Base-by-base conservation (phyloP, 30 jellyfish, hydroid and myxozoan species). In the Pelagia noctiluca region DNA sequence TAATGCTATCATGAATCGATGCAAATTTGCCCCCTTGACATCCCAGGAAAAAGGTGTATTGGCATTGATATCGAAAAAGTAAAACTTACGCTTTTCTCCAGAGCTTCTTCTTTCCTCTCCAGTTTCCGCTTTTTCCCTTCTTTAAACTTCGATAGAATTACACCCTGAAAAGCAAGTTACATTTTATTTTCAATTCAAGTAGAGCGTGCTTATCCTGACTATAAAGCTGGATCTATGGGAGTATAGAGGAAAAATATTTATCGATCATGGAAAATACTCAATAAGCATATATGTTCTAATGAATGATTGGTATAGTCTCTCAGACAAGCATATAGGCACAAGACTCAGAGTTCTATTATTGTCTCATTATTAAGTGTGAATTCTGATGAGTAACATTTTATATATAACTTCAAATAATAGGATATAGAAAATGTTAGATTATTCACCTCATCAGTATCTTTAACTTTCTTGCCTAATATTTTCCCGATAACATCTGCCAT, bases 401-500 rank as follows among this genome's bases (percentile, higher is more conserved):
- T 22, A 19, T 23, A 52, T 54, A 31, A 36, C 24, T 5, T 36
- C 2, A 72, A n/a, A 72, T 11, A 18, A 21, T 24, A 48, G 11
- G 1, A 72, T 19, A 16, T 47, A 50, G 18, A 2, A 3, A 50
- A 1, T 22, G 2, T 11, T 8, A 75, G 49, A 31, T 65, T 52
- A 2, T 3, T 50, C 19, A 82, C 92, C 80, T 54, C 34, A 28
- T 46, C 82, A 70, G 37, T 38, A 5, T 53, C 80, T 35, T 87
- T 42, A 0, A 82, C 73, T 22, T 42, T 52, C 60, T 94, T 94
- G 50, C 63, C 66, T 24, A 94, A 63, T 28, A 94, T 88, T 50
- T 83, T 94, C 35, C 77, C 30, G 28, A 94, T 94, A 26, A 94
- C 95, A 83, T 94, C 99, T 4, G 78, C 74, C 99, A 94, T 94